Conservation (phyloP, 2,888 invertebrate genomes). For the Apeira syringaria region DNA sequence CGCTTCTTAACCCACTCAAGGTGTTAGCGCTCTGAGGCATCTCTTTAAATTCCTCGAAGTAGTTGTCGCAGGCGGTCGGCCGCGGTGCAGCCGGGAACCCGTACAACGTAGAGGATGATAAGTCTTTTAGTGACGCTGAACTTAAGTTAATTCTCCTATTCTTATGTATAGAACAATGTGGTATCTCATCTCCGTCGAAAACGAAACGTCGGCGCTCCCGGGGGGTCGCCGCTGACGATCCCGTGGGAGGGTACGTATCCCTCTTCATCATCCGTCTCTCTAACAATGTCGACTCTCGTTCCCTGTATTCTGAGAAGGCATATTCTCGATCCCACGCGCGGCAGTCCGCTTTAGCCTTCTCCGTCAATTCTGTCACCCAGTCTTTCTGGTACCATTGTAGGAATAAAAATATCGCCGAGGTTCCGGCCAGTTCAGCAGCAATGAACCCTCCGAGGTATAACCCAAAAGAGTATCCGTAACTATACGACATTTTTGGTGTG, state of each 20-base stretch:
- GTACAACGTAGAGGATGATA: slow-evolving; percentile 82
- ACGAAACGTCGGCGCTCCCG: slow-evolving; percentile 85
- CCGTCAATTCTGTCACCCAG: slow-evolving; percentile 80
- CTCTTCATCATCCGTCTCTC: slow-evolving; percentile 76
- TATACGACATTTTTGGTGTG: slow-evolving; percentile 91
- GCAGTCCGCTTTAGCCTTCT: slow-evolving; percentile 76
- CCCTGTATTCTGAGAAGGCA: slow-evolving; percentile 75
- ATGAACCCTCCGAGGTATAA: slow-evolving; percentile 93
- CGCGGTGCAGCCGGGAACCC: slow-evolving; percentile 86
- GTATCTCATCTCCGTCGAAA: slow-evolving; percentile 84
- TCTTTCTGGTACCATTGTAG: slow-evolving; percentile 90
- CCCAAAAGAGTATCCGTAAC: slow-evolving; percentile 94
- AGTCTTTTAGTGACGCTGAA: slow-evolving; percentile 84
- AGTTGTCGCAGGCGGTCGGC: slow-evolving; percentile 85
- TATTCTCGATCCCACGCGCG: slow-evolving; percentile 79
- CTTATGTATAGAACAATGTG: slow-evolving; percentile 84
- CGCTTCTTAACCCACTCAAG: slow-evolving; percentile 71
- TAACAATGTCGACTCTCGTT: slow-evolving; percentile 67
- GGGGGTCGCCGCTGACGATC: slow-evolving; percentile 74
- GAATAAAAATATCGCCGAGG: slow-evolving; percentile 93
- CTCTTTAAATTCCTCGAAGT: slow-evolving; percentile 82
- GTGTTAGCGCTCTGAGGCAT: slow-evolving; percentile 80
- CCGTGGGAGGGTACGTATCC: slow-evolving; percentile 70
- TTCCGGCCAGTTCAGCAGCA: slow-evolving; percentile 92
- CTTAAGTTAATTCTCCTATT: slow-evolving; percentile 76